Conservation (phyloP, 92 coral and sea anemone genomes). For the Palythoa grandis region DNA sequence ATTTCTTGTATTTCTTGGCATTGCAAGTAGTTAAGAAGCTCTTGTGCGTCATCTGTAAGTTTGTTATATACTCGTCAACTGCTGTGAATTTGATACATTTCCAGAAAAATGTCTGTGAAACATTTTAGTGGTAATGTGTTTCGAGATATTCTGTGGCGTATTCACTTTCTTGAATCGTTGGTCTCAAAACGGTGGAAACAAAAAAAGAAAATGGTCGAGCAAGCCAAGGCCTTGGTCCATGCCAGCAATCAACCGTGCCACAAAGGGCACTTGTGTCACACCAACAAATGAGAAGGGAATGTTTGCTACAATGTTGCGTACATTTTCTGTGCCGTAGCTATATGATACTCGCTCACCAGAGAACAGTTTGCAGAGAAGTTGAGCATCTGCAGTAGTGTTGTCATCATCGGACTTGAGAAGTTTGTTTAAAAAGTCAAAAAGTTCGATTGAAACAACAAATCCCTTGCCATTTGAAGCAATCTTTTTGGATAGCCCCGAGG, state of each 20-base stretch:
- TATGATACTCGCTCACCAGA: constrained; percentile 68
- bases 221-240: constrained; percentile 72
- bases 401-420: constrained; percentile 58
- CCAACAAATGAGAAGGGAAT: constrained; percentile 55
- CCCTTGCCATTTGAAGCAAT: constrained; percentile 37
- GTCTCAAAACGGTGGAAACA: constrained; percentile 62
- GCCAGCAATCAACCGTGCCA: constrained; percentile 52
- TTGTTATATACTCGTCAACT: constrained; percentile 32
- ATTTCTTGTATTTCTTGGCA: constrained; percentile 51
- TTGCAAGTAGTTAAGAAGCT: constrained; percentile 34
- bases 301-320: constrained; percentile 51
- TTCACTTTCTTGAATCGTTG: constrained; percentile 53
- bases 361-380: constrained; percentile 63
- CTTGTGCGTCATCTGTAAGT: constrained; percentile 49
- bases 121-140: constrained; percentile 34
- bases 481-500: constrained; percentile 43
- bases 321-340: constrained; percentile 54
- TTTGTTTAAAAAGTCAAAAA: constrained; percentile 57
- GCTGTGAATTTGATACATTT: constrained; percentile 50
- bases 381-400: constrained; percentile 60
- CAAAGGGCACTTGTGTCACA: constrained; percentile 56
- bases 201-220: constrained; percentile 54
- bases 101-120: constrained; percentile 61
- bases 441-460: constrained; percentile 46
- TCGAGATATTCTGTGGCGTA: constrained; percentile 41